Percentiles rank a stretch among this genome's conserved stretches.
These are phyloP conservation scores for Punctoribates punctum DNA, from an alignment of 2,888 invertebrate genomes.

Conservation along the genomic window DNA sequence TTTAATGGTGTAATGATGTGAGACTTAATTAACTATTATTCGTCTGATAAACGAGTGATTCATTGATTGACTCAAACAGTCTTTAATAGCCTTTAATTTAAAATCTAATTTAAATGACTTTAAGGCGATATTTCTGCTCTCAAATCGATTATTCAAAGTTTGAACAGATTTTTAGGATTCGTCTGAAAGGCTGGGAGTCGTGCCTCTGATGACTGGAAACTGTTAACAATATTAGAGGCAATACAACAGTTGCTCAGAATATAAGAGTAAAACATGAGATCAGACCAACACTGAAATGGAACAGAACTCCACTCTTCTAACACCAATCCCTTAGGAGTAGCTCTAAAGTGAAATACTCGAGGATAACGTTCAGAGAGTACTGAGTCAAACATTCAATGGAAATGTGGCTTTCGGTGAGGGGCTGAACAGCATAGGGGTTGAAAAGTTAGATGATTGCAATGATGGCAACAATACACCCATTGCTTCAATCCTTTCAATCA, in stretches of 20 bases:
- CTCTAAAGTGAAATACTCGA: background rate
- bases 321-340: background rate
- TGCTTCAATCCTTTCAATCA: background rate
- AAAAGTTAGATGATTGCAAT: background rate
- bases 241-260: background rate
- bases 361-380: background rate
- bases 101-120: background rate
- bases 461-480: slow-evolving; percentile 21
- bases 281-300: background rate
- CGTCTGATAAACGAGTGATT: background rate
- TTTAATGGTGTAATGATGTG: background rate
- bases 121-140: background rate
- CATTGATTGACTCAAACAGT: no score
- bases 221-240: slow-evolving; percentile 1
- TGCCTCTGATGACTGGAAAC: background rate
- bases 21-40: background rate
- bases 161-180: background rate
- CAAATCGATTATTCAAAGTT: background rate
- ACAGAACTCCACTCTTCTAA: background rate
- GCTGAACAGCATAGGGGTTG: background rate
- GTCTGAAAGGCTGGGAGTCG: background rate
- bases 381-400: background rate
- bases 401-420: slow-evolving; percentile 24
- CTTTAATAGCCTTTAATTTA: background rate
- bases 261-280: background rate